These are phyloP conservation scores for Mustelus asterias DNA, from an alignment of 2,113 vertebrate genomes.

Conservation along the genomic window DNA sequence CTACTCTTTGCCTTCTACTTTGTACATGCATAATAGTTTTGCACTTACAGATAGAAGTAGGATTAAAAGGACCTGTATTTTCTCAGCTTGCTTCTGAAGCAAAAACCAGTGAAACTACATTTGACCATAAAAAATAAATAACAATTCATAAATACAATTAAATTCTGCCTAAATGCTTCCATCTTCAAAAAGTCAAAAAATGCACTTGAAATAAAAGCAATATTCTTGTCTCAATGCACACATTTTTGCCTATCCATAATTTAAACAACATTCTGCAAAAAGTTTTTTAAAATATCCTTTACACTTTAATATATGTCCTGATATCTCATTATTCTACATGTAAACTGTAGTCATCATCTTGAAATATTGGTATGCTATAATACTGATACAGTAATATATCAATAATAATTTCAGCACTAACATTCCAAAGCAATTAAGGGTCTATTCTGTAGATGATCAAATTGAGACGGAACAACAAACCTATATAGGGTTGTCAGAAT, in stretches of 20 bases:
- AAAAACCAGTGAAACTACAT: neutral
- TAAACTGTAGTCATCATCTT: neutral
- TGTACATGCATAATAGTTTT: neutral
- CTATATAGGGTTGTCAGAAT: neutral
- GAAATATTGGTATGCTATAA: neutral
- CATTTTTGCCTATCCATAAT: neutral
- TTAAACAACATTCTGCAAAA: neutral
- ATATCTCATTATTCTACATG: neutral
- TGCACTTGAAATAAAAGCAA: neutral
- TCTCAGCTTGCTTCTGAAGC: neutral
- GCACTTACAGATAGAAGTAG: neutral
- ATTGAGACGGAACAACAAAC: neutral
- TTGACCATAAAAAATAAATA: neutral
- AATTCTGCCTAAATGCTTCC: neutral
- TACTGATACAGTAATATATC: neutral
- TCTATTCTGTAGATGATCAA: neutral
- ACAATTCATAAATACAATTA: neutral
- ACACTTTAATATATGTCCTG: neutral
- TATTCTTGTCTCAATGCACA: neutral
- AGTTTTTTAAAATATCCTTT: neutral
- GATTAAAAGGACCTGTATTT: neutral
- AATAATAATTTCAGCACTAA: neutral
- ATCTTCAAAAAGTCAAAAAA: neutral
- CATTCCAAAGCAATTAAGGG: constrained; percentile 1
- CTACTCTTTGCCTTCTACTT: neutral